A percentile compares a stretch with the other conserved stretches of the same genome.
Conservation (phyloP, 64 coral and sea anemone species). For the Montipora efflorescens region DNA sequence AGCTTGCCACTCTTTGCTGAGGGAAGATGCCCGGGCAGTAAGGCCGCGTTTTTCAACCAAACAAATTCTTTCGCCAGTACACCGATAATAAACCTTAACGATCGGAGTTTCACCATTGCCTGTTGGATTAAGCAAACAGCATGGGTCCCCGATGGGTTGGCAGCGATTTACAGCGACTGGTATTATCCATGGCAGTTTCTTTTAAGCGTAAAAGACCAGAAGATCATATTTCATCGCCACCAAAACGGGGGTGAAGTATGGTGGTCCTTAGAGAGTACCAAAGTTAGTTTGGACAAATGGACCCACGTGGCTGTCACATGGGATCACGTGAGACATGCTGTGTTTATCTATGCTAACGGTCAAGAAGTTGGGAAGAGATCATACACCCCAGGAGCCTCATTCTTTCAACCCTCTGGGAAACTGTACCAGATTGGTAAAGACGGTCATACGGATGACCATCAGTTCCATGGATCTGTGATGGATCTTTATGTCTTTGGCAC, state of each 20-base stretch:
- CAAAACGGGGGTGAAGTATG: not conserved
- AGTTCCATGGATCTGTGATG: conserved; percentile 27
- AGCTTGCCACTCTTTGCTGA: not conserved
- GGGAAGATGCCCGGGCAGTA: not conserved
- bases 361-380: not conserved
- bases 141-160: not conserved
- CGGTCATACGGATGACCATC: not conserved
- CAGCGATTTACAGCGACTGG: conserved; percentile 9
- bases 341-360: conserved; percentile 10
- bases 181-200: not conserved
- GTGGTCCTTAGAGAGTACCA: not conserved
- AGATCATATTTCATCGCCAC: not conserved
- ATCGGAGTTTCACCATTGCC: not conserved
- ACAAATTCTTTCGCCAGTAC: not conserved
- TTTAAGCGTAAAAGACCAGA: not conserved
- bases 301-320: conserved; percentile 14
- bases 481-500: conserved; percentile 39
- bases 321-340: not conserved
- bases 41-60: not conserved
- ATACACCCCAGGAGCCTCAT: too few species aligned
- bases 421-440: not conserved
- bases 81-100: not conserved
- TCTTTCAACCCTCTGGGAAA: too few species aligned
- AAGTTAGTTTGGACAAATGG: not conserved
- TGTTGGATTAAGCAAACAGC: conserved; percentile 16